A percentile compares a stretch with the other conserved stretches of the same genome.
These are phyloP conservation scores for Parasteatoda tepidariorum DNA, from an alignment of 1,140 invertebrate genomes.

Conservation along the genomic window DNA sequence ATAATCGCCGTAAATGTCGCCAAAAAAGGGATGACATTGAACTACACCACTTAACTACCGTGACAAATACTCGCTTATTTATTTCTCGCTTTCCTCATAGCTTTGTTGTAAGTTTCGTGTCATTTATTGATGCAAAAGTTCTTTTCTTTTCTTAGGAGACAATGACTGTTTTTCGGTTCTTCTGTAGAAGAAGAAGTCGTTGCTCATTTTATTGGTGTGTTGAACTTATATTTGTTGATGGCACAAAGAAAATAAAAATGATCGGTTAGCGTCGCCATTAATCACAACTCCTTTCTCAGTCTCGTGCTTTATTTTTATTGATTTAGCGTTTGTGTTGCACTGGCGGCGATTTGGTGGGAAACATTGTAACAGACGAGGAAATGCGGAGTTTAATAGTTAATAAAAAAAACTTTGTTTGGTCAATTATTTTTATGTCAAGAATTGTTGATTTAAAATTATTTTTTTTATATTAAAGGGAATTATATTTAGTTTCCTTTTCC, in stretches of 20 bases:
- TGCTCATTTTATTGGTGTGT: neutral
- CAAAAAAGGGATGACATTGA: neutral
- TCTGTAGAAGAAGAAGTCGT: neutral
- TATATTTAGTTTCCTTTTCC: too few relatives aligned
- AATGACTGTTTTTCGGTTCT: too few relatives aligned
- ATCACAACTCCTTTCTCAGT: too few relatives aligned
- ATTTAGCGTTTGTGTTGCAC: neutral
- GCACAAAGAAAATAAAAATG: neutral
- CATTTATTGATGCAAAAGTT: neutral
- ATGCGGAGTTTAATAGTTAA: neutral
- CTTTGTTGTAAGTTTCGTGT: neutral
- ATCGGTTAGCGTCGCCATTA: neutral
- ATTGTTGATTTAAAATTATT: too few relatives aligned
- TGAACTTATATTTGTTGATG: neutral
- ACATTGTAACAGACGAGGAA: neutral
- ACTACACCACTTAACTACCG: neutral
- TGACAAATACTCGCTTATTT: neutral
- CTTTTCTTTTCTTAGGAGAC: neutral
- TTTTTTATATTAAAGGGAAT: too few relatives aligned
- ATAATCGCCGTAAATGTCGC: too few relatives aligned
- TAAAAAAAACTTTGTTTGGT: neutral
- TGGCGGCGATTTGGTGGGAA: neutral
- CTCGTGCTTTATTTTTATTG: neutral
- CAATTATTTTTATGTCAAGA: too few relatives aligned
- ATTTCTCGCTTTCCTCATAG: neutral